phyloP scores from a whole-genome alignment of 2,888 invertebrate genomes.

The Calliphora vomitoria region DNA sequence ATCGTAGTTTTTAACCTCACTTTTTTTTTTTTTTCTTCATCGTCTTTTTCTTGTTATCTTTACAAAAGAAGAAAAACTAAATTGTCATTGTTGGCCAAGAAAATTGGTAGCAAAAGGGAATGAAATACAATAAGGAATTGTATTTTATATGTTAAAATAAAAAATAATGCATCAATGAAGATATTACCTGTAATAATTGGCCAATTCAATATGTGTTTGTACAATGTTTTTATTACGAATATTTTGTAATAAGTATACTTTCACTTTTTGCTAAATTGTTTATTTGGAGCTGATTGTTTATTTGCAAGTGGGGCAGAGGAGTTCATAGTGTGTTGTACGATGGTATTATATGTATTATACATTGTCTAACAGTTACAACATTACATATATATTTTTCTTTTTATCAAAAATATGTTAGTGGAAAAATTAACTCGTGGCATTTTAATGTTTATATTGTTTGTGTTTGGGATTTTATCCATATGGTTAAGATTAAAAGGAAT shows the following conservation, averaged over 20 bases:
- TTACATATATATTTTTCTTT: neutral
- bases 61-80: constrained; percentile 38
- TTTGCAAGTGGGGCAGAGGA: neutral
- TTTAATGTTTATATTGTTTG: constrained; percentile 10
- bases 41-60: constrained; percentile 33
- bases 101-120: neutral
- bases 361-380: neutral
- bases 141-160: neutral
- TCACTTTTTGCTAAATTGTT: constrained; percentile 64
- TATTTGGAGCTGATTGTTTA: constrained; percentile 37
- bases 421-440: constrained; percentile 66
- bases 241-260: constrained; percentile 34
- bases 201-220: neutral
- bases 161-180: neutral
- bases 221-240: neutral
- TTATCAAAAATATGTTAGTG: neutral
- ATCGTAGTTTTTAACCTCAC: constrained; percentile 73
- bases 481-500: neutral
- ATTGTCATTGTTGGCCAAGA: constrained; percentile 51
- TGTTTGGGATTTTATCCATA: constrained; percentile 10
- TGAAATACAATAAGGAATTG: neutral
- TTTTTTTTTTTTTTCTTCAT: constrained; percentile 40
- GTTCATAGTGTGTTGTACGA: neutral
- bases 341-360: too few species aligned
- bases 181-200: neutral